Percentiles rank a stretch among this genome's conserved stretches.
Evolutionary conservation across 2,888 invertebrate genomes (phyloP).

Genomic region (Meloe dianella): DNA sequence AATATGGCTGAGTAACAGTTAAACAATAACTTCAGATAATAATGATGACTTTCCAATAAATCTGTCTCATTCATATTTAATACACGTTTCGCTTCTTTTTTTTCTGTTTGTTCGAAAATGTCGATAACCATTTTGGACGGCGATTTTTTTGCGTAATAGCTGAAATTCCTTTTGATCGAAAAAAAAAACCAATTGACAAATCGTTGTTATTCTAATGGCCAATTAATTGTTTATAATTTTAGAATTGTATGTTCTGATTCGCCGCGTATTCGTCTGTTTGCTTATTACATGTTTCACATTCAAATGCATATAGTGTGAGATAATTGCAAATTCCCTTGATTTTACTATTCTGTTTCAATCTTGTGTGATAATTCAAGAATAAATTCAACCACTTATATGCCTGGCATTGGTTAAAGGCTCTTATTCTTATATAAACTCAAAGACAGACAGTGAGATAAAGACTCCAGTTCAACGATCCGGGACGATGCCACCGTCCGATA

Average conservation of each 20-base stretch:
- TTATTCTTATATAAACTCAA: not conserved
- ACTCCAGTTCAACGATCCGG: slow-evolving; percentile 12
- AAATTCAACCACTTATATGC: slow-evolving; percentile 39
- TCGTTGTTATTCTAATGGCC: not conserved
- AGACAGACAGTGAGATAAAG: slow-evolving; percentile 11
- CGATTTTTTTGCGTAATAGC: not conserved
- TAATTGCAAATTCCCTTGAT: slow-evolving; percentile 18
- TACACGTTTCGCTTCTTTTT: slow-evolving; percentile 18
- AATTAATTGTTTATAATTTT: not conserved
- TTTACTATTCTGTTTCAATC: slow-evolving; percentile 28
- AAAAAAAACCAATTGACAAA: no score
- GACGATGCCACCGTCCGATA: slow-evolving; percentile 13
- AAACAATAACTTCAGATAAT: slow-evolving; percentile 17
- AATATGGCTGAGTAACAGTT: slow-evolving; percentile 23
- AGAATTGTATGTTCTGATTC: not conserved
- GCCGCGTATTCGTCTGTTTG: not conserved
- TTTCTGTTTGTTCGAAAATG: not conserved
- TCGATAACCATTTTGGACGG: not conserved
- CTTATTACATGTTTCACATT: not conserved
- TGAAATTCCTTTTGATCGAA: not conserved
- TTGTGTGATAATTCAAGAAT: slow-evolving; percentile 38
- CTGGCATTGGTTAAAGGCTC: slow-evolving; percentile 28
- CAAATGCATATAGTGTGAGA: slow-evolving; percentile 9
- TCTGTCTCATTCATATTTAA: slow-evolving; percentile 30
- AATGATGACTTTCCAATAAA: slow-evolving; percentile 34